phyloP scores from a whole-genome alignment of 2,888 invertebrate genomes.

The Oegoconia quadripuncta region DNA sequence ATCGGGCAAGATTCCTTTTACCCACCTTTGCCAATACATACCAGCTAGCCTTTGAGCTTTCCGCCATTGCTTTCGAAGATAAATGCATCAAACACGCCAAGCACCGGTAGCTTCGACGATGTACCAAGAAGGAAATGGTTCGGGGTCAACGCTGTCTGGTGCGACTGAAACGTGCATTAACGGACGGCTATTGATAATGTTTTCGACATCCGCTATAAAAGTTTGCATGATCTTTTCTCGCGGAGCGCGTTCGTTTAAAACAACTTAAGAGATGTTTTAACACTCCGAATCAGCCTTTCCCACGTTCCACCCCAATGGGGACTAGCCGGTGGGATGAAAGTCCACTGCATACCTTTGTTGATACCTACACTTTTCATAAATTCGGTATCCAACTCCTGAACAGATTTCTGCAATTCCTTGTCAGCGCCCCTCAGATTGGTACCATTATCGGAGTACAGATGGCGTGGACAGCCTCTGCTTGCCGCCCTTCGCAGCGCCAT shows the following conservation, averaged over 20 bases:
- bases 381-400: slow-evolving; percentile 10
- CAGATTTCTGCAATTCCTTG: slow-evolving; percentile 13
- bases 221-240: slow-evolving; percentile 8
- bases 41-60: slow-evolving; percentile 13
- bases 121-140: slow-evolving; percentile 20
- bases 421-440: slow-evolving; percentile 23
- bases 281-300: slow-evolving; percentile 14
- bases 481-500: slow-evolving; percentile 19
- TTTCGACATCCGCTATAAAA: slow-evolving; percentile 8
- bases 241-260: slow-evolving; percentile 12
- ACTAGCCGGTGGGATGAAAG: slow-evolving; percentile 13
- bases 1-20: too few species aligned
- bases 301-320: slow-evolving; percentile 18
- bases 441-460: slow-evolving; percentile 18
- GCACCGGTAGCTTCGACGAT: slow-evolving; percentile 4
- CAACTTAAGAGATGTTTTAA: slow-evolving; percentile 10
- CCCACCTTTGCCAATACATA: slow-evolving; percentile 16
- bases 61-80: slow-evolving; percentile 11
- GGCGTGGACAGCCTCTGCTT: slow-evolving; percentile 17
- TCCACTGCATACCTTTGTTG: slow-evolving; percentile 10
- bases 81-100: slow-evolving; percentile 6
- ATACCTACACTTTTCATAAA: neutral
- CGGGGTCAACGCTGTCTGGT: slow-evolving; percentile 21
- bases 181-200: slow-evolving; percentile 14
- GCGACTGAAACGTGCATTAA: slow-evolving; percentile 28